Base-by-base conservation (phyloP, 1,140 invertebrate species). In the Drosophila ercepeae region DNA sequence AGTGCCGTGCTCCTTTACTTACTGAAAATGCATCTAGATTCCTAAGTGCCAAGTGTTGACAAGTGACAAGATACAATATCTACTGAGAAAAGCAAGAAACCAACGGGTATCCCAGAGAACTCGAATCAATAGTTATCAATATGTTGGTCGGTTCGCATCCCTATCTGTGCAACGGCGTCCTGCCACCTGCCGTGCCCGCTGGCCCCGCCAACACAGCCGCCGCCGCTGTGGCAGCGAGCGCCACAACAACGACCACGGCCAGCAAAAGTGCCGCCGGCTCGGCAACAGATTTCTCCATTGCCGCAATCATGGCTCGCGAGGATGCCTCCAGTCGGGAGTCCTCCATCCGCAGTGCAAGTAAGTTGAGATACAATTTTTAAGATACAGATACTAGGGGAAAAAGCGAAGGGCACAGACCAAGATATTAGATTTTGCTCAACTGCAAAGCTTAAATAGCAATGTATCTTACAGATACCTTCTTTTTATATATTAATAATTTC, bases 221-320 rank as follows among this genome's bases (percentile, higher is more conserved):
- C 19, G 61, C 71, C 55, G 29, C 44, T 11, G 52, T 55, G 39
- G 54, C 71, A 23, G 36, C 75, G 13, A 44, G 52, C 39, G 65
- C 54, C 32, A 58, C 78, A 16, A 67, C 64, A 44, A 81, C 89
- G 18, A 82, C 84, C 6, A 63, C 84, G 14, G 65, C 53, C 32
- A 84, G 74, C 73, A 90, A 90, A 84, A 89, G 65, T 81, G 81
- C 89, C 89, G 89, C 84, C 89, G 89, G 89, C 78, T 90, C 89
- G 7, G 96, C 96, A 72, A 98, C 97, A 74, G 97, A 98, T 92
- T 98, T 98, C 93, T 97, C 96, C 64, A 98, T 98, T 86, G 97
- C 96, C 23, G 97, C 97, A 42, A 98, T 98, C 84, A 98, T 98
- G 96, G 96, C 96, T 51, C 92, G 95, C 55, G 90, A 91, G 94